phyloP scores from a whole-genome alignment of 2,113 vertebrate species.

The Hippocampus mohnikei region DNA sequence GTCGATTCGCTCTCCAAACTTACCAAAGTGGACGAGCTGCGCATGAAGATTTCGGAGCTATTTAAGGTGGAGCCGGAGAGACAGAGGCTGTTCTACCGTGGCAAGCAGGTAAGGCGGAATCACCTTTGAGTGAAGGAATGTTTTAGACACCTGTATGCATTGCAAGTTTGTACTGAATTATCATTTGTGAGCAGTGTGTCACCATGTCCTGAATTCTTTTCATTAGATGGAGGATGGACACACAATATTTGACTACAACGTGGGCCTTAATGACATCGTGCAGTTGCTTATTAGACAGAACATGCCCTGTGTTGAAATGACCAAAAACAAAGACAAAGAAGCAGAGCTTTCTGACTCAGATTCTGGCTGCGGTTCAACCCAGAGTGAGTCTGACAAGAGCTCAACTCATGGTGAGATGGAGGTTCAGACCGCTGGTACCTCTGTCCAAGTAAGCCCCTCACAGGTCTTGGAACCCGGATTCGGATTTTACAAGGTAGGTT shows the following conservation, averaged over 20 bases:
- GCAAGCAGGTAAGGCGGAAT: constrained; percentile 82
- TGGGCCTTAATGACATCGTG: constrained; percentile 91
- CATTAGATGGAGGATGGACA: constrained; percentile 93
- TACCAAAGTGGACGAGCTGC: constrained; percentile 89
- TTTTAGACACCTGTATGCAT: neutral
- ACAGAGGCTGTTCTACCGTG: constrained; percentile 92
- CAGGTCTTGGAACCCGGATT: constrained; percentile 72
- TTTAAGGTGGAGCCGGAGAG: constrained; percentile 83
- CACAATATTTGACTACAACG: constrained; percentile 91
- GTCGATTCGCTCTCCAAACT: constrained; percentile 91
- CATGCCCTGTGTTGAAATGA: constrained; percentile 29
- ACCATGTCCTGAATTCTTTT: neutral
- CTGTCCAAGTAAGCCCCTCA: constrained; percentile 39
- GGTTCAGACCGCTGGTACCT: constrained; percentile 72
- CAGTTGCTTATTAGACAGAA: constrained; percentile 87
- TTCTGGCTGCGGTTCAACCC: constrained; percentile 88
- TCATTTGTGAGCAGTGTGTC: neutral
- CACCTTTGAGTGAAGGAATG: neutral
- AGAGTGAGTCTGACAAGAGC: constrained; percentile 90
- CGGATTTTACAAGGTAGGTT: constrained; percentile 84
- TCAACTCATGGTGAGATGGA: constrained; percentile 84
- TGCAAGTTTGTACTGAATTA: neutral
- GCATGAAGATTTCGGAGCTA: constrained; percentile 80
- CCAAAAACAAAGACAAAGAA: constrained; percentile 80
- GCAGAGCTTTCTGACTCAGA: constrained; percentile 89